These are phyloP conservation scores for Rhinichthys osculus DNA, from an alignment of 2,797 vertebrate genomes.

Conservation along the genomic window DNA sequence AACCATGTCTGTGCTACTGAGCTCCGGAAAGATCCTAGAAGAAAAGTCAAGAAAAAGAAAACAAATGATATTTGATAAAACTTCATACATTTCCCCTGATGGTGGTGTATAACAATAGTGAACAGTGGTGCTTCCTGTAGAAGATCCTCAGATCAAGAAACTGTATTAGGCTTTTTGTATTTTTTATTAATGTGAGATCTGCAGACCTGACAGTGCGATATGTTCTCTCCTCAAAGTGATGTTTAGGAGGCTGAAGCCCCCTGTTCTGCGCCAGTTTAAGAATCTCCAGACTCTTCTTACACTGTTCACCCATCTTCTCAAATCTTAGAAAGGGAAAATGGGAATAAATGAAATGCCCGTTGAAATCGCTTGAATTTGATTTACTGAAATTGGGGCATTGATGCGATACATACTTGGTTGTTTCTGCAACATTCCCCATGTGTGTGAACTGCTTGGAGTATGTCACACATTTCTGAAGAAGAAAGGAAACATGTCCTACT, in stretches of 20 bases:
- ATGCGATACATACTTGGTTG: conserved; percentile 83
- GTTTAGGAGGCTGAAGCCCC: conserved; percentile 89
- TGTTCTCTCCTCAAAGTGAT: conserved; percentile 92
- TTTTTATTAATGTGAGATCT: neutral
- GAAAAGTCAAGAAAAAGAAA: neutral
- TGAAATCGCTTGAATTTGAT: neutral
- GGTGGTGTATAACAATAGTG: neutral
- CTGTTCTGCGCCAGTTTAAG: conserved; percentile 88
- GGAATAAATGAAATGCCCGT: neutral
- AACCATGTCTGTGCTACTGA: conserved; percentile 97
- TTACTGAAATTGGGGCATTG: neutral
- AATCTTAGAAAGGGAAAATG: conserved; percentile 78
- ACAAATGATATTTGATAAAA: neutral
- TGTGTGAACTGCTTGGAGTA: conserved; percentile 96
- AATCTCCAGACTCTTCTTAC: conserved; percentile 90
- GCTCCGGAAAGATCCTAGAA: conserved; percentile 94
- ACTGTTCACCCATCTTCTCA: conserved; percentile 91
- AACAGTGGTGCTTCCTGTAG: neutral
- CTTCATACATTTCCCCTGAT: conserved; percentile 11
- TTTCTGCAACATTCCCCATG: conserved; percentile 91
- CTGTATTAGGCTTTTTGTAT: neutral
- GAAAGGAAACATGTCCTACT: conserved; percentile 15
- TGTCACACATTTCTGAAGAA: conserved; percentile 88
- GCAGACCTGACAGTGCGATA: conserved; percentile 90
- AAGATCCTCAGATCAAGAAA: neutral